Evolutionary conservation across 2,888 invertebrate genomes (phyloP).

Genomic region (Papilio gigon): DNA sequence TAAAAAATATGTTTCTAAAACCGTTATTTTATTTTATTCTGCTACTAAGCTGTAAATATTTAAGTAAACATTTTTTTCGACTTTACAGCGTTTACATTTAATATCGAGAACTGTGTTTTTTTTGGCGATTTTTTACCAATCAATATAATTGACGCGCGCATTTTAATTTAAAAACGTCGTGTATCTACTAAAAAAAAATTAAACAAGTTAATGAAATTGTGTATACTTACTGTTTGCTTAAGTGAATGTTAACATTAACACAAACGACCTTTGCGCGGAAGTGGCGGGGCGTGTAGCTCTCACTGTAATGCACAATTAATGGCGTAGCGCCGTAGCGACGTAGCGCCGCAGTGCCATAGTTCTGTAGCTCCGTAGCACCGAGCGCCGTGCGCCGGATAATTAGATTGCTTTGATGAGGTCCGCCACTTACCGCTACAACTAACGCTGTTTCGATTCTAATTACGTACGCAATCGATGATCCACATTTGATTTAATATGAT

Average conservation of each 20-base stretch:
- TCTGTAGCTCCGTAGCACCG: slow-evolving; percentile 22
- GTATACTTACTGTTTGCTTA: slow-evolving; percentile 14
- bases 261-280: slow-evolving; percentile 35
- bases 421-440: slow-evolving; percentile 26
- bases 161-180: too few species aligned
- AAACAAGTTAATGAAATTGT: slow-evolving; percentile 2
- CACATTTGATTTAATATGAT: slow-evolving; percentile 5
- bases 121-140: too few species aligned
- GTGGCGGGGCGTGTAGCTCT: slow-evolving; percentile 46
- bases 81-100: too few species aligned
- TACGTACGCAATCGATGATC: slow-evolving; percentile 8
- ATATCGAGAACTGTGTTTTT: too few species aligned
- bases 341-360: too few species aligned
- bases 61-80: too few species aligned
- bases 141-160: too few species aligned
- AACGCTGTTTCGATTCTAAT: slow-evolving; percentile 17
- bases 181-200: neutral
- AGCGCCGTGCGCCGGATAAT: slow-evolving; percentile 44
- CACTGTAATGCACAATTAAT: slow-evolving; percentile 48
- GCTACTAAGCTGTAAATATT: too few species aligned
- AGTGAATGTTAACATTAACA: slow-evolving; percentile 21
- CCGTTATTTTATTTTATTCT: too few species aligned
- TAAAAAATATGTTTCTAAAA: too few species aligned
- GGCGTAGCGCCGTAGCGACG: slow-evolving; percentile 44
- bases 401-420: slow-evolving; percentile 40